Conservation (phyloP, 2,113 vertebrate genomes). For the Aix galericulata region DNA sequence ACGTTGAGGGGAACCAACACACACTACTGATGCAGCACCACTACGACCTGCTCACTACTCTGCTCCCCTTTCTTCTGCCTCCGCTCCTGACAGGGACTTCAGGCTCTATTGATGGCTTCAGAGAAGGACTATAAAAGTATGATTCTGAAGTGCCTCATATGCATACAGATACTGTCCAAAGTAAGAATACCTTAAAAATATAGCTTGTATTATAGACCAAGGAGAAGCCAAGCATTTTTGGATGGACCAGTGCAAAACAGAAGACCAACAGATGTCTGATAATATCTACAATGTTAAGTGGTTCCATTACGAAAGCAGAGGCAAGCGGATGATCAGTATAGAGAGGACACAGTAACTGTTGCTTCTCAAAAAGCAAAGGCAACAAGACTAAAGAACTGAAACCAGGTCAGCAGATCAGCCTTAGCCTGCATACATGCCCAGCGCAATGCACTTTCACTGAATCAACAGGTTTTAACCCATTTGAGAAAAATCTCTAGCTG, state of each 20-base stretch:
- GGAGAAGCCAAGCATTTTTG: background rate
- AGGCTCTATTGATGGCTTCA: background rate
- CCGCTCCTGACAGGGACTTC: background rate
- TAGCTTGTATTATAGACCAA: background rate
- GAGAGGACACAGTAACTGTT: background rate
- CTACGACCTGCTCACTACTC: fast-evolving
- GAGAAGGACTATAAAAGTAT: background rate
- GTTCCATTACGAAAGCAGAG: background rate
- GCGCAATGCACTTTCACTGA: background rate
- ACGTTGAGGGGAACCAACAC: background rate
- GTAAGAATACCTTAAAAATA: background rate
- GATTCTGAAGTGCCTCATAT: background rate
- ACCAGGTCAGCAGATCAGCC: background rate
- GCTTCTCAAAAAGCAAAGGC: background rate
- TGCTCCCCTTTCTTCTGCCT: background rate
- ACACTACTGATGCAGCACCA: background rate
- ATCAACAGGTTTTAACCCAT: background rate
- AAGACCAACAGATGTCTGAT: background rate
- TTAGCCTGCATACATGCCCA: too few species aligned
- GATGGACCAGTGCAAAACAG: fast-evolving
- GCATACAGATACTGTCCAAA: background rate
- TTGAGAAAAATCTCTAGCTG: background rate
- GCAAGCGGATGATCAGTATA: background rate
- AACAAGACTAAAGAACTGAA: background rate
- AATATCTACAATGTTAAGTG: fast-evolving